These are phyloP conservation scores for Craterocephalus amniculus DNA, from an alignment of 2,797 vertebrate genomes.

Conservation along the genomic window DNA sequence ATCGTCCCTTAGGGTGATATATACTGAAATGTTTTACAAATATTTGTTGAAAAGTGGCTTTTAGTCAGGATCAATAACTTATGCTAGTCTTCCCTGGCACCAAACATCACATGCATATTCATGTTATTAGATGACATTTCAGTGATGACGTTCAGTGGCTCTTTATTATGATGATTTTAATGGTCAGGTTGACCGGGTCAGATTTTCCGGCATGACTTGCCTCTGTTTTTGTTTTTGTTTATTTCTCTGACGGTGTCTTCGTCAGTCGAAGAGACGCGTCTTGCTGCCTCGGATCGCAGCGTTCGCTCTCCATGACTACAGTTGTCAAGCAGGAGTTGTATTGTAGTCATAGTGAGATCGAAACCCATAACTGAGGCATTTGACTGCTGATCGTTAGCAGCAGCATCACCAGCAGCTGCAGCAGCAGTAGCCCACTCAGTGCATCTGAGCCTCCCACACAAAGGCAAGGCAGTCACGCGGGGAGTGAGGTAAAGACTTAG, in stretches of 20 bases:
- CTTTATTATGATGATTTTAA: background rate
- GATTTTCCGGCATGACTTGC: slow-evolving; percentile 10
- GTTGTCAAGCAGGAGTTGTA: slow-evolving; percentile 66
- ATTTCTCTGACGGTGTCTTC: background rate
- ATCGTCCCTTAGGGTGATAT: background rate
- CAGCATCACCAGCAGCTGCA: slow-evolving; percentile 49
- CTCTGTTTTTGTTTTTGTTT: slow-evolving; percentile 10
- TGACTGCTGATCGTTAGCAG: slow-evolving; percentile 74
- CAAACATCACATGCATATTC: background rate
- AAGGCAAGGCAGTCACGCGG: slow-evolving; percentile 82
- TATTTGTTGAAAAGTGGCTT: background rate
- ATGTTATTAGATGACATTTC: background rate
- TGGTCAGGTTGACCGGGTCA: background rate
- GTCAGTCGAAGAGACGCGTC: slow-evolving; percentile 27
- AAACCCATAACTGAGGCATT: slow-evolving; percentile 73
- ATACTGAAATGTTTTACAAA: background rate
- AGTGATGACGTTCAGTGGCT: background rate
- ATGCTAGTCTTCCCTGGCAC: background rate
- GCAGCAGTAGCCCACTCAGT: slow-evolving; percentile 75
- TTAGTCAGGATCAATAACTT: background rate
- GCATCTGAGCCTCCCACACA: slow-evolving; percentile 80
- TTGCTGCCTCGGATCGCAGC: slow-evolving; percentile 48
- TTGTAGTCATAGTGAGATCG: slow-evolving; percentile 66
- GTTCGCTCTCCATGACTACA: slow-evolving; percentile 69
- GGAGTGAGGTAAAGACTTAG: slow-evolving; percentile 79